Evolutionary conservation across 2,888 invertebrate genomes (phyloP).

Genomic region (Oeneis ivallda): DNA sequence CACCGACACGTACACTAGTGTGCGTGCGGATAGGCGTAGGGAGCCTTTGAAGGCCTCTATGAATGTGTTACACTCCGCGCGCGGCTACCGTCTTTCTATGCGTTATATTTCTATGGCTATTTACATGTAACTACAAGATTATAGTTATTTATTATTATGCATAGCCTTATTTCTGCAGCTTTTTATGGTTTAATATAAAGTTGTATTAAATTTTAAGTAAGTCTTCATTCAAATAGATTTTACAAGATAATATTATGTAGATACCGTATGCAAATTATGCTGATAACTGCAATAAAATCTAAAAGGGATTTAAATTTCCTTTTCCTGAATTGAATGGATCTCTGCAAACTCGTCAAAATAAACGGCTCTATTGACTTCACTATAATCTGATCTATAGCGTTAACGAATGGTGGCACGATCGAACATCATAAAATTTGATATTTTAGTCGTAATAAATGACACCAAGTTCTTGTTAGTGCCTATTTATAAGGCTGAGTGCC

Average conservation of each 20-base stretch:
- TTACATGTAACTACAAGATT: too few species aligned
- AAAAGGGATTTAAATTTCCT: not conserved
- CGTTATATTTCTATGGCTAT: too few species aligned
- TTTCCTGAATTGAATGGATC: not conserved
- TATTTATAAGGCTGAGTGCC: too few species aligned
- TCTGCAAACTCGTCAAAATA: not conserved
- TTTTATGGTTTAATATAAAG: too few species aligned
- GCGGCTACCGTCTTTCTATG: too few species aligned
- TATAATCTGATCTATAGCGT: not conserved
- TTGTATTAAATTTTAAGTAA: too few species aligned
- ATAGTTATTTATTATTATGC: too few species aligned
- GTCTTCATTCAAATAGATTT: not conserved
- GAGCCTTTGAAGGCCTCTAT: too few species aligned
- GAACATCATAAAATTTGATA: constrained; percentile 1
- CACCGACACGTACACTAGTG: too few species aligned
- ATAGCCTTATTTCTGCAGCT: too few species aligned
- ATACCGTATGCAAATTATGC: not conserved
- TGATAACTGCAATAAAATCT: not conserved
- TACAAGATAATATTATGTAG: not conserved
- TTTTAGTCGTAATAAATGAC: not conserved
- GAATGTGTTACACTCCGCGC: too few species aligned
- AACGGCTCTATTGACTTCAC: not conserved
- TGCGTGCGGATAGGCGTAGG: too few species aligned
- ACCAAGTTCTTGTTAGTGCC: not conserved
- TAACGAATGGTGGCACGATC: not conserved